Evolutionary conservation across 2,888 invertebrate species (phyloP), one percentile per base, ranked within the genome.

Genomic region (Drosophila kambysellisi): DNA sequence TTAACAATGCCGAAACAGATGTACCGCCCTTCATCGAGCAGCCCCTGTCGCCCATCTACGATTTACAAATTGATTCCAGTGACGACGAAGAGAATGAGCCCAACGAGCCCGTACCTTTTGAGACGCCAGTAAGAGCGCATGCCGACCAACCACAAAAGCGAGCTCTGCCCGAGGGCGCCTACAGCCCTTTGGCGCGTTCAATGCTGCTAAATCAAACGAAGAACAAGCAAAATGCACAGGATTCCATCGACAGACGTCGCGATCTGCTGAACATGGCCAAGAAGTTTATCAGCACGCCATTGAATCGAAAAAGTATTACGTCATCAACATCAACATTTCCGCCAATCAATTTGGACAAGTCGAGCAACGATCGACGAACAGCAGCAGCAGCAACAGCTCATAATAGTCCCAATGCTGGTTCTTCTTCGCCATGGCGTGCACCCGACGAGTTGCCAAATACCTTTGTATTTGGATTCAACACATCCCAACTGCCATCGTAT

Each of bases 361-460:
- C 57, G 4, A 37, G 2, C 7, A 37, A 29, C 3, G 53, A 5
- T 37, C 37, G 25, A 5, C 35, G 37, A 11, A 12, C 15, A 4
- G 8, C 37, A 7, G 30, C 12, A 12, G 20, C 20, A 46, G 12
- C 0, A 4, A 7, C 46, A 6, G 33, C 15, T 35, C 12, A 17
- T 39, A 32, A 29, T 35, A 41, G 53, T 1, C 51, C 63, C 8
- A 61, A 37, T 52, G 81, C 72, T n/a, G 69, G 35, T 0, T 20
- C 75, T 1, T 20, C 76, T 11, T 92, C 93, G 9, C 93, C 93
- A 0, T 93, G 93, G 93, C 91, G 93, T n/a, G 90, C 91, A 0
- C 59, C 88, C 4, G 91, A 91, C n/a, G 86, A 91, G 37, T 77
- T 76, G 30, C 93, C 93, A 1, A 88, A 70, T 52, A 76, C 83